Conservation (phyloP, 2,888 invertebrate genomes). For the Malacosoma neustria region DNA sequence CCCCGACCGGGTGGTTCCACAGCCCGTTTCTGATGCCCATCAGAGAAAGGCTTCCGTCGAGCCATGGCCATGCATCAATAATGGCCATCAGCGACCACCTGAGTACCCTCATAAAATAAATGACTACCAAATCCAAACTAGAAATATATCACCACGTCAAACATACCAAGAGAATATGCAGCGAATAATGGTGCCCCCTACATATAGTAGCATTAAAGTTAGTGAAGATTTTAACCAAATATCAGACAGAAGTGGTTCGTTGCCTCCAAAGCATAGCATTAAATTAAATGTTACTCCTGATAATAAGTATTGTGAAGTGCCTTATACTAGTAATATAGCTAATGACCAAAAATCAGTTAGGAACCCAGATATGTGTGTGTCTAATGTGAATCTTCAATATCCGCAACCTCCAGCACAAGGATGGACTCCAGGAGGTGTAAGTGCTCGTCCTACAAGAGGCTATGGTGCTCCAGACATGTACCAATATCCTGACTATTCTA, state of each 20-base stretch:
- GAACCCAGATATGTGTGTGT: constrained; percentile 44
- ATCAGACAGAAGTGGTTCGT: constrained; percentile 26
- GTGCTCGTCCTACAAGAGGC: constrained; percentile 37
- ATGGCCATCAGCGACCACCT: constrained; percentile 42
- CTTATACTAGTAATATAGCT: constrained; percentile 51
- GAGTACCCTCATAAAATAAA: constrained; percentile 50
- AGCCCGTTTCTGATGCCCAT: constrained; percentile 37
- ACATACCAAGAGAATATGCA: constrained; percentile 73
- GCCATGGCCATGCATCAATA: constrained; percentile 45
- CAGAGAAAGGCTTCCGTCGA: constrained; percentile 43
- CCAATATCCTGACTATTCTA: constrained; percentile 53
- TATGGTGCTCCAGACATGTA: constrained; percentile 51
- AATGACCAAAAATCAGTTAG: constrained; percentile 55
- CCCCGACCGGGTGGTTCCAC: constrained; percentile 58
- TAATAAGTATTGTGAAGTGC: constrained; percentile 66
- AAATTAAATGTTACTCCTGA: constrained; percentile 47
- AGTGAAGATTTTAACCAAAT: constrained; percentile 38
- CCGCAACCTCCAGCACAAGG: constrained; percentile 35
- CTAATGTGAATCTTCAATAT: constrained; percentile 39
- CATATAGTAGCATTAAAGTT: constrained; percentile 42
- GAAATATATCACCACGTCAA: constrained; percentile 71
- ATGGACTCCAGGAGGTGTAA: constrained; percentile 42
- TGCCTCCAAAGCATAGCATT: background rate
- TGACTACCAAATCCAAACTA: constrained; percentile 43
- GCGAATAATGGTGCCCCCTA: constrained; percentile 61